Conservation (phyloP, 1,140 invertebrate genomes). For the Calliphora vicina region DNA sequence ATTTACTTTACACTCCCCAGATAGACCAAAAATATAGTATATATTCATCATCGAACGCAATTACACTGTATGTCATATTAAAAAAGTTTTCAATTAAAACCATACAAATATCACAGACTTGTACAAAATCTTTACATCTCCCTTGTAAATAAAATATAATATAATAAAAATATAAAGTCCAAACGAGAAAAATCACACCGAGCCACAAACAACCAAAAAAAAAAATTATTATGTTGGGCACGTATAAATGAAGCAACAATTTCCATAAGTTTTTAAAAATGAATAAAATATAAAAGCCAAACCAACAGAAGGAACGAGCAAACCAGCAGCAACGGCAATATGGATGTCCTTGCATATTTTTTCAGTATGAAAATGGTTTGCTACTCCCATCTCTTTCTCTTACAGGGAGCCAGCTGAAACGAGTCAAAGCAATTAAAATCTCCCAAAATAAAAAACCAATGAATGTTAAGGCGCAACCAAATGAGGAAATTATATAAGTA, state of each 20-base stretch:
- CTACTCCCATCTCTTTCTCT: too few relatives aligned
- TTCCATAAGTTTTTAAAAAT: conserved; percentile 15
- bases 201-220: background rate
- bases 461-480: background rate
- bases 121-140: background rate
- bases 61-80: background rate
- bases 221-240: background rate
- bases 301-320: background rate
- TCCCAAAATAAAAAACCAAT: background rate
- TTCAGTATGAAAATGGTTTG: too few relatives aligned
- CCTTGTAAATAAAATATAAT: too few relatives aligned
- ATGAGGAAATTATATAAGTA: too few relatives aligned
- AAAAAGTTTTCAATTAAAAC: conserved; percentile 6
- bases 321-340: background rate
- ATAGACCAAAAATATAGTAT: background rate
- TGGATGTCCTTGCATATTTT: background rate
- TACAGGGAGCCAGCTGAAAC: background rate
- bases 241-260: conserved; percentile 21
- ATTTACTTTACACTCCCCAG: background rate
- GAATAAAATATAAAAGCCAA: conserved; percentile 3
- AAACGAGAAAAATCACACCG: background rate
- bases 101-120: conserved; percentile 3
- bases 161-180: background rate
- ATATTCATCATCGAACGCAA: conserved; percentile 1
- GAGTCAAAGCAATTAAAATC: conserved; percentile 1